These are phyloP conservation scores for Halichoerus grypus DNA, from an alignment of 2,113 vertebrate species.

Conservation along the genomic window DNA sequence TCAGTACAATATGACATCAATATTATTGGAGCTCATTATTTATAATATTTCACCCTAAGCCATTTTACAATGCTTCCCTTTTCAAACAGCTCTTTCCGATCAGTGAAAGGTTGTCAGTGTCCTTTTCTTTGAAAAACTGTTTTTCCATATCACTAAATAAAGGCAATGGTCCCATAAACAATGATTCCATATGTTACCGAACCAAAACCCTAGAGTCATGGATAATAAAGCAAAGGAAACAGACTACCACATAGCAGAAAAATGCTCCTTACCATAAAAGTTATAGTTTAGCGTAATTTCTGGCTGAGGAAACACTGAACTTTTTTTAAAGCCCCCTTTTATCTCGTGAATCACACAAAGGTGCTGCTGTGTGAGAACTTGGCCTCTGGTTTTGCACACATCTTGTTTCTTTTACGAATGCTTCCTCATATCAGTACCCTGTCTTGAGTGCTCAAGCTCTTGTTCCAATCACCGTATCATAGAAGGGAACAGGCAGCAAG, in stretches of 20 bases:
- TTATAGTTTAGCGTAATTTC: conserved; percentile 68
- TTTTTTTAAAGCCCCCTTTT: conserved; percentile 58
- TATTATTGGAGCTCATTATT: conserved; percentile 72
- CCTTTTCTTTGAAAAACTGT: conserved; percentile 39
- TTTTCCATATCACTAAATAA: conserved; percentile 64
- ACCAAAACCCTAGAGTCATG: conserved; percentile 74
- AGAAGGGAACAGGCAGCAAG: conserved; percentile 28
- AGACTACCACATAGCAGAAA: conserved; percentile 78
- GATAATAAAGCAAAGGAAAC: conserved; percentile 83
- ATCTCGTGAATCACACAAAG: conserved; percentile 75
- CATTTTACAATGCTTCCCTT: conserved; percentile 60
- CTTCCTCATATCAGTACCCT: conserved; percentile 39
- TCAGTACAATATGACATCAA: conserved; percentile 22
- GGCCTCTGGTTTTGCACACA: conserved; percentile 60
- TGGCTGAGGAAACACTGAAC: conserved; percentile 73
- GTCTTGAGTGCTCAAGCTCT: neutral
- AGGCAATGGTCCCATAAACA: conserved; percentile 73
- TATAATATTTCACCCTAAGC: conserved; percentile 60
- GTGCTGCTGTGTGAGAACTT: conserved; percentile 65
- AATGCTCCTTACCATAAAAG: conserved; percentile 78
- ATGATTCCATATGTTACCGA: conserved; percentile 57
- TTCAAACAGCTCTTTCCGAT: conserved; percentile 61
- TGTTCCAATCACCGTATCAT: conserved; percentile 48
- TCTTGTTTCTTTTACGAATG: conserved; percentile 69
- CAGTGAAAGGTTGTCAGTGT: neutral